Evolutionary conservation across 2,797 vertebrate species (phyloP), one percentile per base, ranked within the genome.

Genomic region (Coregonus suidteri): DNA sequence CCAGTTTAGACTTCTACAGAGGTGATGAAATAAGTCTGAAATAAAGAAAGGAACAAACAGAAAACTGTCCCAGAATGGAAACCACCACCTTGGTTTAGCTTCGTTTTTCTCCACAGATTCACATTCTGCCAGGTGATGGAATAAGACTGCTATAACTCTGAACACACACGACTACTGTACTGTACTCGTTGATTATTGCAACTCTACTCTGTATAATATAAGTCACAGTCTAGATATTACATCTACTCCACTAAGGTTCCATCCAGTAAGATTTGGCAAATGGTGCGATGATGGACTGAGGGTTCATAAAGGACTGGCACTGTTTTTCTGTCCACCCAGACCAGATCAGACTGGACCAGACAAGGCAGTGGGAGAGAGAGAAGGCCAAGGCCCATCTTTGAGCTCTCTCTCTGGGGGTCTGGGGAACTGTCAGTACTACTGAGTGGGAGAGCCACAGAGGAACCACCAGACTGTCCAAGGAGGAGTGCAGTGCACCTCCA

Each of bases 101-200:
- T 72, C 74, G 75, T 80, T 84, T 74, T 71, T 78, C 70, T n/a
- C 25, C 76, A 80, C 30, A 64, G 78, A 66, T 76, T 81, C 79
- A 87, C 81, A 82, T 84, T 91, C 82, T 85, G 81, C 83, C 76
- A 71, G 81, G 75, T 72, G 82, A 82, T 75, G 80, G 81, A 84
- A 91, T 81, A 79, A 31, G 31, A 77, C 67, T 74, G 74, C 80
- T 81, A 80, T 53, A 77, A 79, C 71, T 77, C 77, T 77, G 74
- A 76, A 74, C 81, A 90, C 79, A 84, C 75, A 86, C 75, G 75
- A 91, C 89, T 89, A 93, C 89, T 84, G 85, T 85, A 90, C 89
- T 92, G 59, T 80, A 91, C 81, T 89, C 80, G 83, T 86, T 85
- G 83, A 88, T 94, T 92, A 93, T 91, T 93, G 93, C 91, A 85